Percentiles rank a stretch among this genome's conserved stretches.
Conservation (phyloP, 2,113 vertebrate genomes). For the Lonchura striata region DNA sequence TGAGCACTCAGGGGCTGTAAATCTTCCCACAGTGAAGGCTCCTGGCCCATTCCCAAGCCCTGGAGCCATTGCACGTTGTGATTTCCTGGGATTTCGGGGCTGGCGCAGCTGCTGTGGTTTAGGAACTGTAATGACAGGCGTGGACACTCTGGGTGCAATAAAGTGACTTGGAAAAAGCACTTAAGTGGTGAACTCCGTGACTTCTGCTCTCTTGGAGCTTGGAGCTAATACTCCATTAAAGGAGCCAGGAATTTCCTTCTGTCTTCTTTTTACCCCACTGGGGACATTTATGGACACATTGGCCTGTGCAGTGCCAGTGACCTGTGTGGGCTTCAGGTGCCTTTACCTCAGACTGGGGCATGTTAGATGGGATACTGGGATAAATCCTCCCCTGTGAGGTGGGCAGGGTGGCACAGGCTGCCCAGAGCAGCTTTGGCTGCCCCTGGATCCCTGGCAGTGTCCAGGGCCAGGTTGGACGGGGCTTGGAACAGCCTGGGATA, state of each 20-base stretch:
- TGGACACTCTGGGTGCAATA: background rate
- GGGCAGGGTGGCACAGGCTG: background rate
- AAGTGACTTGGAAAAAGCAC: background rate
- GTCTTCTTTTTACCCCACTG: background rate
- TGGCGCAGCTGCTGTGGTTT: background rate
- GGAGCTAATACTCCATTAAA: background rate
- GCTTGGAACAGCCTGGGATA: rapidly evolving
- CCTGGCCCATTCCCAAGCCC: background rate
- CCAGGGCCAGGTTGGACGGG: rapidly evolving
- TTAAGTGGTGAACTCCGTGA: background rate
- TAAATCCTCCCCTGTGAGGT: background rate
- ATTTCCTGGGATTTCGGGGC: background rate
- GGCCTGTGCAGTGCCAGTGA: rapidly evolving
- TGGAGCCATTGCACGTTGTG: background rate
- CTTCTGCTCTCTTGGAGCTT: background rate
- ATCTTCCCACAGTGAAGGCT: background rate
- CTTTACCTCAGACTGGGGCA: background rate
- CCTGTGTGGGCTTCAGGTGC: background rate
- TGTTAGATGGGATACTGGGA: background rate
- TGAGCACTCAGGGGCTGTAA: background rate
- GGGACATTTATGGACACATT: rapidly evolving
- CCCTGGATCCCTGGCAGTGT: background rate
- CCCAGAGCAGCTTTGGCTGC: background rate
- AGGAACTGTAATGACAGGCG: background rate
- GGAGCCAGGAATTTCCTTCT: background rate